phyloP scores from a whole-genome alignment of 2,113 vertebrate species.

The Barnardius zonarius region DNA sequence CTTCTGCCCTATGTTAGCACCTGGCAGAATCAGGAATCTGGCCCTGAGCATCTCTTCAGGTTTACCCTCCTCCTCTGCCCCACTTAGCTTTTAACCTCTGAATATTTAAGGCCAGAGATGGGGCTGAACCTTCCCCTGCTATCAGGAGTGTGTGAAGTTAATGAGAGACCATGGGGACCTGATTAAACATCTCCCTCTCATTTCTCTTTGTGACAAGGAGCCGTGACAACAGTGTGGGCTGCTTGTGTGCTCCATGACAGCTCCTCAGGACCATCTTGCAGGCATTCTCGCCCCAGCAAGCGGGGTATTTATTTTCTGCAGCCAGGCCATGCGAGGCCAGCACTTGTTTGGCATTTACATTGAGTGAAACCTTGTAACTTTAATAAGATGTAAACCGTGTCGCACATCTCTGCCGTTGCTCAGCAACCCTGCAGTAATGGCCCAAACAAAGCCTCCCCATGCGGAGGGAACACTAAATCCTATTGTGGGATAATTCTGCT shows the following conservation, averaged over 20 bases:
- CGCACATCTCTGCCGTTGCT: constrained; percentile 38
- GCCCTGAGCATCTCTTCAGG: not conserved
- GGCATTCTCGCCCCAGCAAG: not conserved
- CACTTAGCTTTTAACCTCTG: not conserved
- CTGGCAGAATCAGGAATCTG: not conserved
- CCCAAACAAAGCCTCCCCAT: constrained; percentile 43
- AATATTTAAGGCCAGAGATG: not conserved
- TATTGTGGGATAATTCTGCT: constrained; percentile 58
- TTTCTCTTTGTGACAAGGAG: not conserved
- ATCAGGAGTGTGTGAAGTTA: not conserved
- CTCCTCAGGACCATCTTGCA: not conserved
- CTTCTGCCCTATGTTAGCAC: not conserved
- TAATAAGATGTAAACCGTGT: constrained; percentile 66
- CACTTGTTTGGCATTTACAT: constrained; percentile 51
- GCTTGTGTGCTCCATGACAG: not conserved
- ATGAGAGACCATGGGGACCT: not conserved
- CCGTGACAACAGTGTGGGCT: rapidly evolving
- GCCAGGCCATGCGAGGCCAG: not conserved
- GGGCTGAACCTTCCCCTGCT: not conserved
- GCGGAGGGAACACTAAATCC: constrained; percentile 52
- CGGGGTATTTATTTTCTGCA: not conserved
- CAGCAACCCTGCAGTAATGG: constrained; percentile 50
- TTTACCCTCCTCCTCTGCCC: not conserved
- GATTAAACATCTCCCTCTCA: not conserved
- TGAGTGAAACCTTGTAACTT: constrained; percentile 64